Base-by-base conservation (phyloP, 2,888 invertebrate genomes). In the Amiota mariae region DNA sequence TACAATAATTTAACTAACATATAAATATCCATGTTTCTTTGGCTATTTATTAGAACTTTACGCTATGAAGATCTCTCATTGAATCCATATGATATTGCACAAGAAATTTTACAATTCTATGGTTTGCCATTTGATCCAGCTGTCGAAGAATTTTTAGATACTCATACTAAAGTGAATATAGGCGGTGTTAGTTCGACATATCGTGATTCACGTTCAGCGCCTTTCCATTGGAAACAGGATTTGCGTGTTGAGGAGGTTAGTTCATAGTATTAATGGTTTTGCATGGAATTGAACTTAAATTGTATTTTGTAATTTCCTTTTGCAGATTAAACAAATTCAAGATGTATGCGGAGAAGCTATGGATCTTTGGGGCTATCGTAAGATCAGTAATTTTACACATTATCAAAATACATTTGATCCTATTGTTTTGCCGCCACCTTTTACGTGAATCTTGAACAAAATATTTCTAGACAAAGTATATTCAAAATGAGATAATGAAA, bases 181-280 rank as follows among this genome's bases (percentile, higher is more conserved):
- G 96, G 95, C 2, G 96, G 96, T 18, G 95, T 96, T 51, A 96
- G 95, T 79, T 96, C 96, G 85, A 97, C 96, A 54, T 96, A 94
- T 90, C 92, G 97, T 74, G 94, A 96, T 88, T 94, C 96, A n/a
- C 94, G 94, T 86, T 93, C 93, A 73, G 95, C 96, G 78, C 96
- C 97, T 78, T 96, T 96, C 89, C 95, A 95, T 89, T 97, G 97
- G 97, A 93, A 93, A 82, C 92, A 91, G 77, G 94, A 95, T 87
- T 91, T 96, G 75, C 92, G 93, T 79, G 93, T 92, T 81, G 91
- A 92, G 67, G 95, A 95, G 89, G 94, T 96, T 72, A 73, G 75
- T 66, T 47, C 0, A 10, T 13, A 11, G 20, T 1, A 57, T 36
- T 51, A 11, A 9, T 9, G 20, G 36, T 36, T 11, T 48, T 63